These are phyloP conservation scores for Tolmerus cingulatus DNA, from an alignment of 2,888 invertebrate species.

Conservation along the genomic window DNA sequence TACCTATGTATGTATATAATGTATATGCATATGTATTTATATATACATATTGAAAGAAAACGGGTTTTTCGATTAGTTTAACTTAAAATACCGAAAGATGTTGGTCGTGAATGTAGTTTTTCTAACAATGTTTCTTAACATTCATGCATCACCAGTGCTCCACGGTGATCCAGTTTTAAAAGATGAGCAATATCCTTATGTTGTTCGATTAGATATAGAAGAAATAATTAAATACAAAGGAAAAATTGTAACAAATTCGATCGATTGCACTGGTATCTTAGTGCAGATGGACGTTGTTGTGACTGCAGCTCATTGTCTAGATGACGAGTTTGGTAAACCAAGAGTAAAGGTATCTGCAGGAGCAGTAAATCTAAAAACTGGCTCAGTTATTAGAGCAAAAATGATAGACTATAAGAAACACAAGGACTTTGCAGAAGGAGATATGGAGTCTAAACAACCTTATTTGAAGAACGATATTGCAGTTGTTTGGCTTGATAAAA, in stretches of 20 bases:
- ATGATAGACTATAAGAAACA: not conserved
- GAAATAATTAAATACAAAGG: not conserved
- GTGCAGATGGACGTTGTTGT: not conserved
- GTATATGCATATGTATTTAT: not conserved
- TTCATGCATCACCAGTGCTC: not conserved
- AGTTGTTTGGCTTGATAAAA: not conserved
- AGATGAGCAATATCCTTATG: not conserved
- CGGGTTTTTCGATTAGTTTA: not conserved
- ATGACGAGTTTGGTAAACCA: not conserved
- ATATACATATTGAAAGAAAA: not conserved
- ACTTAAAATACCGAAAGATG: not conserved
- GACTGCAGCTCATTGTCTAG: not conserved
- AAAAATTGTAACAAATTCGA: not conserved
- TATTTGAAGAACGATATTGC: not conserved
- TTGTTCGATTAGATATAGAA: not conserved
- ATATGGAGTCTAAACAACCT: not conserved
- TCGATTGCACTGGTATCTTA: not conserved
- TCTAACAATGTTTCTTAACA: not conserved
- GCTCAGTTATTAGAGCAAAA: not conserved
- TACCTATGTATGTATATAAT: not conserved
- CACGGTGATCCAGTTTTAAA: not conserved
- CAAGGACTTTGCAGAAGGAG: not conserved
- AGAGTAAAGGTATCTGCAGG: not conserved
- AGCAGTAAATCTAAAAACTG: not conserved
- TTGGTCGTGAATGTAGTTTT: not conserved